A percentile compares a stretch with the other conserved stretches of the same genome.
Evolutionary conservation across 2,797 vertebrate genomes (phyloP).

Genomic region (Garrulus glandarius): DNA sequence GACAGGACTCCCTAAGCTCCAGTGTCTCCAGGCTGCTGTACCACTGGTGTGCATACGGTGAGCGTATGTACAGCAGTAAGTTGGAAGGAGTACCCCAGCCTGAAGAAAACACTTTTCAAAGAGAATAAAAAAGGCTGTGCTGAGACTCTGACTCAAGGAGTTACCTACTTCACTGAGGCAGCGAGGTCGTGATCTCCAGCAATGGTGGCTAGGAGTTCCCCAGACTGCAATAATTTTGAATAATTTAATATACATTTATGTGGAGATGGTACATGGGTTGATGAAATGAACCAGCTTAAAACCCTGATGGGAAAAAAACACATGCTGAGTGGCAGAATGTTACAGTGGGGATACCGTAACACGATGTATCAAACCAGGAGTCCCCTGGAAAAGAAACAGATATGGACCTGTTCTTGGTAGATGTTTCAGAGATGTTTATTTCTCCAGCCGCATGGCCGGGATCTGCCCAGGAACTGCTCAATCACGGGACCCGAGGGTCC

Average conservation of each 20-base stretch:
- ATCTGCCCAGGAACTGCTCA: no score
- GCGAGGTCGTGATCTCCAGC: accelerated
- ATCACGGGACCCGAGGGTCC: no score
- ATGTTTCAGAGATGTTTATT: no score
- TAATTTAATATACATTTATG: not conserved
- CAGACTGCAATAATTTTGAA: not conserved
- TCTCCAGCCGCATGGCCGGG: no score
- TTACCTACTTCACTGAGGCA: not conserved
- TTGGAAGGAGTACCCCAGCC: not conserved
- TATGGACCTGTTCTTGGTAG: no score
- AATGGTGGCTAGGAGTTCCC: not conserved
- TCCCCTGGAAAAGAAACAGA: no score
- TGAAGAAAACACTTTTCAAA: not conserved
- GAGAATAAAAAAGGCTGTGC: not conserved
- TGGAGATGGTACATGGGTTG: not conserved
- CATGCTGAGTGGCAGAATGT: not conserved
- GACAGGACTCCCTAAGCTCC: not conserved
- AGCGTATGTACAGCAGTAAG: not conserved
- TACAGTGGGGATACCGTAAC: no score
- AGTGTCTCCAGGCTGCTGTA: not conserved
- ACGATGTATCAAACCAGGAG: no score
- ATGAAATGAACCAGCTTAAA: not conserved
- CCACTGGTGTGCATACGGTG: not conserved
- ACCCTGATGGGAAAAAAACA: not conserved
- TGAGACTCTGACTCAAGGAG: not conserved